Evolutionary conservation across 2,113 vertebrate species (phyloP).

Genomic region (Rhombomys opimus): DNA sequence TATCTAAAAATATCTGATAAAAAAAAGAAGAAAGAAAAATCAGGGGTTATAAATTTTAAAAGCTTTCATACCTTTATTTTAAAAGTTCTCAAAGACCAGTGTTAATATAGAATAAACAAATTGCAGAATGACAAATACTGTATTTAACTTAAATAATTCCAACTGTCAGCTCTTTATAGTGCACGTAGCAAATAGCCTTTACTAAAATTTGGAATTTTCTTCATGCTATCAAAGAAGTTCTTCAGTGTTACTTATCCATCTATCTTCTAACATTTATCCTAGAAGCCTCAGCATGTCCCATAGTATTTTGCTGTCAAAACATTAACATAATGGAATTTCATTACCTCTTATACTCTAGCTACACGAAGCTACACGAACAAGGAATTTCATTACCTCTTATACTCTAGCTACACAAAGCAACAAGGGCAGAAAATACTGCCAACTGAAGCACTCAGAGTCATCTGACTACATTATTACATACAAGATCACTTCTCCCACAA

Average conservation of each 20-base stretch:
- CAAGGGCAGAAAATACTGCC: neutral
- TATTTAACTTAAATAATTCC: constrained; percentile 26
- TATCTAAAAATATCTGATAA: neutral
- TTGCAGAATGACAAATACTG: neutral
- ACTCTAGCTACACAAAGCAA: neutral
- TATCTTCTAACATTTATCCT: neutral
- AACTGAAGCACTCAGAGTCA: neutral
- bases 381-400: neutral
- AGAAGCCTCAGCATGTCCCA: neutral
- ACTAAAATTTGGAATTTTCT: constrained; percentile 9
- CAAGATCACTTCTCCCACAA: neutral
- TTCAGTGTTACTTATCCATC: neutral
- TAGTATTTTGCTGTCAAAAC: constrained; percentile 3
- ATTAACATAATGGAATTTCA: constrained; percentile 2
- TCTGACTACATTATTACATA: neutral
- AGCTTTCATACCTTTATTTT: neutral
- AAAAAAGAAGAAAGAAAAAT: neutral
- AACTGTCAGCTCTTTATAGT: neutral
- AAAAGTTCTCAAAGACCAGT: neutral
- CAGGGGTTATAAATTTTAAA: neutral
- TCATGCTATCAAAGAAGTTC: neutral
- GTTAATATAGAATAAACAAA: neutral
- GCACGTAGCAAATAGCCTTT: neutral
- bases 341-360: neutral
- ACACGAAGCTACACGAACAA: neutral